Base-by-base conservation (phyloP, 23 tunicate genomes). In the Aplidium turbinatum region DNA sequence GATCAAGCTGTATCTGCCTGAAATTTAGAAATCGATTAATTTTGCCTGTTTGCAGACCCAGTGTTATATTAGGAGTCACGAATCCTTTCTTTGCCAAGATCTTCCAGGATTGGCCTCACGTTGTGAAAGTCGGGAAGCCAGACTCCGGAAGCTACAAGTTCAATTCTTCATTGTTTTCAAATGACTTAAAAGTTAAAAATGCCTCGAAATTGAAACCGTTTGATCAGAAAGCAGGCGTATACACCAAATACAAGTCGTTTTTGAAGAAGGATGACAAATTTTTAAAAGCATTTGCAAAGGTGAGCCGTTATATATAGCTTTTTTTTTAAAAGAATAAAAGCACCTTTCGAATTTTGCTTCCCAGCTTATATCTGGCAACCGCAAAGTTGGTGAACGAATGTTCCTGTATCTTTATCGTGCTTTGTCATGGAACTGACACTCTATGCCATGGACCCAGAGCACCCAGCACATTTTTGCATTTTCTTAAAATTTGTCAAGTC, bases 51-150 rank as follows among this genome's bases (percentile, higher is more conserved):
- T 57, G 6, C 79, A 81, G 86, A 31, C 95, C 95, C 16, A 66
- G 46, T 32, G 95, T 85, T 20, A 65, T 91, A 24, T 63, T 91
- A 0, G 97, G 97, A 26, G 97, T 91, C 18, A 91, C 97, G 19
- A 91, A 91, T 35, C 97, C 97, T 26, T 91, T 91, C 65, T 91
- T 91, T 53, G 69, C 86, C 0, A 91, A 91, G 64, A 84, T 82
- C 4, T 64, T 91, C 19, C 95, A 87, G 32, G 63, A 87, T 40
- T 87, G 95, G 95, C 95, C 95, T 27, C 82, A 87, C 48, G 68
- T 81, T 9, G 79, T 87, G 4, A 54, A 72, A 74, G 66, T 85
- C 33, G 92, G 92, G 34, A 6, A 69, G 63, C 36, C 57, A 2
- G 51, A 57, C 32, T 33, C 31, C 20, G 20, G 62, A n/a, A 36